phyloP scores from a whole-genome alignment of 64 coral and sea anemone species.

The Platygyra sinensis region DNA sequence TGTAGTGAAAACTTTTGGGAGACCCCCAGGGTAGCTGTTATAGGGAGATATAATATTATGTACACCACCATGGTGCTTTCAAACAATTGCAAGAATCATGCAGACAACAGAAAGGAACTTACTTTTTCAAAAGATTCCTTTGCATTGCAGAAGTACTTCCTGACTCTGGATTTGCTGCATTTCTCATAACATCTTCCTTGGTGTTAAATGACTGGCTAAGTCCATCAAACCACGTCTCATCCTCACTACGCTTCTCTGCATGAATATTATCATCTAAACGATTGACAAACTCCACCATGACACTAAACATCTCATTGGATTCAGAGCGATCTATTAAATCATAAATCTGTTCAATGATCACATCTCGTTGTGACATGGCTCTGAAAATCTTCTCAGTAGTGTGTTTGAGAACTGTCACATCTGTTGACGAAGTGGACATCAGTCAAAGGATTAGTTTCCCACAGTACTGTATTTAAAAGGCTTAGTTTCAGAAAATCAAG shows the following conservation, averaged over 20 bases:
- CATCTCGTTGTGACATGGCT: conserved; percentile 73
- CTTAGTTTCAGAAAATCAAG: background rate
- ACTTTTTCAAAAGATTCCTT: conserved; percentile 91
- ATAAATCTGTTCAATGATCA: conserved; percentile 74
- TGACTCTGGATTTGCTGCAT: conserved; percentile 75
- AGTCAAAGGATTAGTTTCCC: no score
- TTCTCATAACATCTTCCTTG: conserved; percentile 74
- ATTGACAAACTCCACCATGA: conserved; percentile 80
- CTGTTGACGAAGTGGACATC: conserved; percentile 8
- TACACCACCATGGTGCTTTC: no score
- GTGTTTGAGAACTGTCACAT: conserved; percentile 80
- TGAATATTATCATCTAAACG: conserved; percentile 85
- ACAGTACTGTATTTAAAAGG: no score
- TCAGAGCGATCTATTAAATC: conserved; percentile 56
- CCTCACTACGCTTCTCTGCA: conserved; percentile 75
- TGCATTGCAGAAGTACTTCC: conserved; percentile 79
- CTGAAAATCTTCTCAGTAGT: conserved; percentile 79
- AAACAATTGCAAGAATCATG: background rate
- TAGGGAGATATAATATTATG: no score
- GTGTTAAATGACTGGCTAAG: conserved; percentile 63
- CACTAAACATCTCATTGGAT: conserved; percentile 73
- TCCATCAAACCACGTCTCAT: conserved; percentile 91
- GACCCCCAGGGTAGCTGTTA: no score
- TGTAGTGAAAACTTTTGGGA: no score
- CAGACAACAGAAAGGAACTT: background rate